These are phyloP conservation scores for Halisarca cf. caerulea DNA, from an alignment of 37 sponge, comb jelly and placozoan genomes.

Conservation along the genomic window DNA sequence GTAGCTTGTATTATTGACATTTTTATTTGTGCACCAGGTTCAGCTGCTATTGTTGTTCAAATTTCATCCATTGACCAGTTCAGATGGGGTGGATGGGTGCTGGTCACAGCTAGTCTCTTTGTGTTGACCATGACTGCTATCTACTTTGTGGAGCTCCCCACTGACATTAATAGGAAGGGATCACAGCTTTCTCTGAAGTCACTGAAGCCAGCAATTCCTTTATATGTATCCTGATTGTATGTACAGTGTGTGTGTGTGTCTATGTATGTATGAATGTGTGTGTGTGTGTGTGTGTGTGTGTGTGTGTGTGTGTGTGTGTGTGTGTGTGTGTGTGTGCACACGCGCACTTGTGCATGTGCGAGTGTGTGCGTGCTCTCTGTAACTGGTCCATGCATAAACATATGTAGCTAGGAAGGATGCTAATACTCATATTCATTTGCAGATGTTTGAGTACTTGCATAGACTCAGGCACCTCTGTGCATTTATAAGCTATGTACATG, in stretches of 20 bases:
- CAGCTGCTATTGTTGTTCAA: conserved; percentile 50
- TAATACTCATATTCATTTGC: no score
- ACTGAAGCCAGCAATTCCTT: conserved; percentile 4
- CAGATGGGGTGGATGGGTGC: conserved; percentile 55
- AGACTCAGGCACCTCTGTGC: no score
- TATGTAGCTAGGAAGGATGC: no score
- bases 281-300: neutral
- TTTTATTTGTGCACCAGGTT: conserved; percentile 25
- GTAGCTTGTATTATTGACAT: no score
- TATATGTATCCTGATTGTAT: conserved; percentile 14
- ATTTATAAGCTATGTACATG: no score
- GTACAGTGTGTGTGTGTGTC: neutral
- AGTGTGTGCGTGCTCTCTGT: no score
- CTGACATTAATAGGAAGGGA: conserved; percentile 32
- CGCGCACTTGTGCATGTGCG: no score
- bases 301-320: neutral
- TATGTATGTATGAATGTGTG: neutral
- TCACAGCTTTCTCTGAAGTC: neutral
- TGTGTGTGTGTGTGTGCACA: neutral
- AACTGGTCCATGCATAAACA: no score
- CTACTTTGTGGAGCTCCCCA: conserved; percentile 31
- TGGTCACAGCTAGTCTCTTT: neutral
- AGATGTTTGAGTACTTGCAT: no score
- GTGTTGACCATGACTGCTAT: conserved; percentile 8
- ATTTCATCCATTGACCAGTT: conserved; percentile 47